Evolutionary conservation across 2,888 invertebrate genomes (phyloP).

Genomic region (Colletes collaris): DNA sequence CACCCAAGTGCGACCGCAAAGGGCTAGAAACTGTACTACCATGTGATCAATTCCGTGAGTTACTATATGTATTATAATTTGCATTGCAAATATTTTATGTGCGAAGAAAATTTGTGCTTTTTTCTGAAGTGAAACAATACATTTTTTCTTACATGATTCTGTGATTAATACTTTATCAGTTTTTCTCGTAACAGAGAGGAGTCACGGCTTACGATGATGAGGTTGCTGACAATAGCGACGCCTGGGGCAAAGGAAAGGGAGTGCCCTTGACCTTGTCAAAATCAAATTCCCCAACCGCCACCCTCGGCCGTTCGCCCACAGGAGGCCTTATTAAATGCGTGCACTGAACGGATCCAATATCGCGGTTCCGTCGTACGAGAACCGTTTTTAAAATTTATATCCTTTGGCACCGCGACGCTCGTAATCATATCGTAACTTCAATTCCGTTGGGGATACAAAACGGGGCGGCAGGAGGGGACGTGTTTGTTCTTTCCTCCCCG

Average conservation of each 20-base stretch:
- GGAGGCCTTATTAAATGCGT: slow-evolving; percentile 49
- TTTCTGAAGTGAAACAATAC: no score
- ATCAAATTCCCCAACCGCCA: slow-evolving; percentile 10
- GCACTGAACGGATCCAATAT: slow-evolving; percentile 46
- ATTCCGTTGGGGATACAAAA: slow-evolving; percentile 34
- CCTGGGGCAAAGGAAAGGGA: not conserved
- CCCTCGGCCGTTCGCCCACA: not conserved
- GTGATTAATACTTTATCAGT: no score
- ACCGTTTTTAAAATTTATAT: slow-evolving; percentile 61
- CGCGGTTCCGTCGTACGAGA: slow-evolving; percentile 41
- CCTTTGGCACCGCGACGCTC: slow-evolving; percentile 39
- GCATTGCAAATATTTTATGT: no score
- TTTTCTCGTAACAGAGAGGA: not conserved
- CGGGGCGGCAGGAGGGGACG: slow-evolving; percentile 15
- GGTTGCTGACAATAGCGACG: slow-evolving; percentile 2
- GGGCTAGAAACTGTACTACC: no score
- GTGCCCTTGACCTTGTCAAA: slow-evolving; percentile 37
- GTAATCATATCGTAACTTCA: slow-evolving; percentile 68
- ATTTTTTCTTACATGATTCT: no score
- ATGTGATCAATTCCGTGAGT: no score
- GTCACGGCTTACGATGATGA: not conserved
- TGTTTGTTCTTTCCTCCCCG: slow-evolving; percentile 32
- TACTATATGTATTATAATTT: no score
- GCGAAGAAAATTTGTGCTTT: no score
- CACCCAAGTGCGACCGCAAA: no score